Conservation (phyloP, 2,797 vertebrate species). For the Enteromius radiatus region DNA sequence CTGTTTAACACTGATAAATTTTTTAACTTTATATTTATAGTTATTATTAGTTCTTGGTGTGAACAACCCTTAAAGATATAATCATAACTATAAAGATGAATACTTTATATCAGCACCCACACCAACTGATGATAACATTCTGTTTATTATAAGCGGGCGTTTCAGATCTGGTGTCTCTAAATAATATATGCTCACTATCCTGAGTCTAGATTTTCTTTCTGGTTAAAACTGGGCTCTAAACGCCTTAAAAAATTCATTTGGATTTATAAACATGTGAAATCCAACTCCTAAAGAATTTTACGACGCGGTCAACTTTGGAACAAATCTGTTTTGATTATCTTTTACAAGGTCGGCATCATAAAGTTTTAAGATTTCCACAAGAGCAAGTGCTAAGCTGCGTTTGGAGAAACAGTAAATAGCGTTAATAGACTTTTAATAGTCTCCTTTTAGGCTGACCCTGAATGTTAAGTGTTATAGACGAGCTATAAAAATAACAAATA, state of each 20-base stretch:
- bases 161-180: background rate
- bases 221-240: background rate
- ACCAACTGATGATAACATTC: too few species aligned
- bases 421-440: slow-evolving; percentile 55
- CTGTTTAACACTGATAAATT: background rate
- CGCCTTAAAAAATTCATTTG: background rate
- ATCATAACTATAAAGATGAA: too few species aligned
- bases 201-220: background rate
- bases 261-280: background rate
- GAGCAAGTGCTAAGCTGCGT: slow-evolving; percentile 16
- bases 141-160: too few species aligned
- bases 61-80: too few species aligned
- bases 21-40: too few species aligned
- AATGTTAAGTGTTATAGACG: slow-evolving; percentile 44
- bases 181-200: background rate
- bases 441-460: slow-evolving; percentile 48
- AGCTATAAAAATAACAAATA: slow-evolving; percentile 47
- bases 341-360: slow-evolving; percentile 50
- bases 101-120: too few species aligned
- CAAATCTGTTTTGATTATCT: slow-evolving; percentile 8
- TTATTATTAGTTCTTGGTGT: too few species aligned
- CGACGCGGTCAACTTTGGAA: background rate
- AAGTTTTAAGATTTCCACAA: slow-evolving; percentile 38
- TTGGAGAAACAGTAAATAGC: slow-evolving; percentile 20
- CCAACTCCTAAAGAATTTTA: slow-evolving; percentile 9